A percentile compares a stretch with the other conserved stretches of the same genome.
phyloP scores from a whole-genome alignment of 2,113 vertebrate genomes.

The Aldabrachelys gigantea region DNA sequence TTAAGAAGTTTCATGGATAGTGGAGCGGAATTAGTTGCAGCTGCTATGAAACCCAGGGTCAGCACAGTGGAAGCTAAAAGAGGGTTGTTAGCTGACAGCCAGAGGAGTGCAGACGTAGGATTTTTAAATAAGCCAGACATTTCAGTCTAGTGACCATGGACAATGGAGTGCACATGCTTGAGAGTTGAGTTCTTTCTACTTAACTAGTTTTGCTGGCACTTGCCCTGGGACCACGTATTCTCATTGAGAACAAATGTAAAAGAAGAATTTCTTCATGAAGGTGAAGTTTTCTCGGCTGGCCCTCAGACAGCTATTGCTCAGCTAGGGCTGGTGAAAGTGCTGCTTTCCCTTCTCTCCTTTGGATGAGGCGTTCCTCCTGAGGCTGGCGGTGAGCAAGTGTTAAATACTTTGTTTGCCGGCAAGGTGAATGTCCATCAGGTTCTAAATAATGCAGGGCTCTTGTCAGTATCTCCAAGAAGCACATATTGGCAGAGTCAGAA shows the following conservation, averaged over 20 bases:
- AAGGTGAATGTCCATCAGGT: neutral
- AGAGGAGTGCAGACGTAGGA: neutral
- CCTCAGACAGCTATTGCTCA: neutral
- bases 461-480: fast-evolving
- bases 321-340: neutral
- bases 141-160: neutral
- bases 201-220: neutral
- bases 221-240: fast-evolving
- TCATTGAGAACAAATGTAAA: neutral
- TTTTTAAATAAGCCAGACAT: neutral
- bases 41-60: neutral
- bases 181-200: neutral
- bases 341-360: neutral
- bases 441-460: neutral
- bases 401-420: neutral
- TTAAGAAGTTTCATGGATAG: neutral
- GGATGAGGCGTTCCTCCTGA: neutral
- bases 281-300: neutral
- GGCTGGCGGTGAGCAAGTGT: neutral
- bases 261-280: neutral
- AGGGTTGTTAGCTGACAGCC: neutral
- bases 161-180: neutral
- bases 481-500: neutral
- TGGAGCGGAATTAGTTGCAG: neutral
- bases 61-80: neutral